phyloP scores from a whole-genome alignment of 2,888 invertebrate species.

The Nyleta sp. region DNA sequence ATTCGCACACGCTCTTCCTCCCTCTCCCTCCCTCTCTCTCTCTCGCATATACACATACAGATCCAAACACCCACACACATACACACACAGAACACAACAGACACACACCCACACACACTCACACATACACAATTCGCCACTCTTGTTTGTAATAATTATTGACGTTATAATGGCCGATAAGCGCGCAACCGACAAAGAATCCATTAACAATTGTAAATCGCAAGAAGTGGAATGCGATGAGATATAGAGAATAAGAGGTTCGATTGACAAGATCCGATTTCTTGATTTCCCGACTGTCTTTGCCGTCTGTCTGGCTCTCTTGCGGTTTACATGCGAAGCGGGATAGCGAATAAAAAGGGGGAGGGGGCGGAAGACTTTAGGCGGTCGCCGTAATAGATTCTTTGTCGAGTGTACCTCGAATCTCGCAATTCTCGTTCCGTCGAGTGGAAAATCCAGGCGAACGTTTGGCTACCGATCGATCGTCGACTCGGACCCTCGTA shows the following conservation, averaged over 20 bases:
- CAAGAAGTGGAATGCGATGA: constrained; percentile 64
- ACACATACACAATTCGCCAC: constrained; percentile 43
- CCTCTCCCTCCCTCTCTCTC: too few relatives aligned
- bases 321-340: constrained; percentile 60
- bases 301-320: constrained; percentile 56
- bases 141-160: constrained; percentile 59
- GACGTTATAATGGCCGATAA: constrained; percentile 64
- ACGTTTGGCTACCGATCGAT: constrained; percentile 31
- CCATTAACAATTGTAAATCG: constrained; percentile 63
- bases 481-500: constrained; percentile 1
- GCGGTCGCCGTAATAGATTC: constrained; percentile 57
- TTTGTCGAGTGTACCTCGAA: constrained; percentile 63
- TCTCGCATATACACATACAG: too few relatives aligned
- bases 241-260: constrained; percentile 38
- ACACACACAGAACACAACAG: too few relatives aligned
- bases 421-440: constrained; percentile 58
- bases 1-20: constrained; percentile 32
- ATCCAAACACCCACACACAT: constrained; percentile 38
- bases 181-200: constrained; percentile 63
- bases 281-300: constrained; percentile 56
- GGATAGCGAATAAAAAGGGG: constrained; percentile 43
- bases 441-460: constrained; percentile 39
- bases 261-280: constrained; percentile 41
- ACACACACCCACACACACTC: constrained; percentile 38
- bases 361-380: constrained; percentile 52